Evolutionary conservation across 2,888 invertebrate genomes (phyloP).

Genomic region (Amphimallon solstitiale): DNA sequence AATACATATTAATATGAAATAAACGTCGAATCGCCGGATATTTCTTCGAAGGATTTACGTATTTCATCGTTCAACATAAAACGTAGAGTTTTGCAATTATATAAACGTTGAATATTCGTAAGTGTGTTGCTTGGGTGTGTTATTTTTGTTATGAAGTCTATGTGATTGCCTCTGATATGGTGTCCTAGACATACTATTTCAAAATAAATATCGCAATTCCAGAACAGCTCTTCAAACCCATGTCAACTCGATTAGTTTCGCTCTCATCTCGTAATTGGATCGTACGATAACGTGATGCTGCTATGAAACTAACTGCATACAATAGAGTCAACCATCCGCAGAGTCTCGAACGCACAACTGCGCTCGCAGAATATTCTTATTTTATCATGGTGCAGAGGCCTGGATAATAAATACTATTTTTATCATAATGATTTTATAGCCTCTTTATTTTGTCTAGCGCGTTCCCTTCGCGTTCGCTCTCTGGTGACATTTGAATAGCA

Average conservation of each 20-base stretch:
- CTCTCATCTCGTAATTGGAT: slow-evolving; percentile 28
- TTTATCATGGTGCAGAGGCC: slow-evolving; percentile 54
- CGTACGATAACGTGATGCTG: slow-evolving; percentile 13
- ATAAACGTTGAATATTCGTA: too few relatives aligned
- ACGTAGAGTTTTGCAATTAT: too few relatives aligned
- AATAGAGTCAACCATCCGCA: slow-evolving; percentile 38
- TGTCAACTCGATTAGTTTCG: slow-evolving; percentile 15
- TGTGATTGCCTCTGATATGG: too few relatives aligned
- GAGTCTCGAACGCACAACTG: slow-evolving; percentile 27
- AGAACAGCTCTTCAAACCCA: too few relatives aligned
- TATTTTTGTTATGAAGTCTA: too few relatives aligned
- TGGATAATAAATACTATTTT: slow-evolving; percentile 58
- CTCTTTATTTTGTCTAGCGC: slow-evolving; percentile 58
- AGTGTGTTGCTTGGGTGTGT: too few relatives aligned
- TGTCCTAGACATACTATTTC: too few relatives aligned
- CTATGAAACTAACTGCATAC: slow-evolving; percentile 33
- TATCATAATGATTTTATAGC: slow-evolving; percentile 58
- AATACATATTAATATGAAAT: too few relatives aligned
- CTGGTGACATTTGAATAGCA: slow-evolving; percentile 59
- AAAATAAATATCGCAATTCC: too few relatives aligned
- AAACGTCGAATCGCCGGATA: too few relatives aligned
- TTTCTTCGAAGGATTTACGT: too few relatives aligned
- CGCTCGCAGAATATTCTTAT: slow-evolving; percentile 47
- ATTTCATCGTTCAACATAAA: too few relatives aligned
- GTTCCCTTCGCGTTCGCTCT: slow-evolving; percentile 48